Conservation (phyloP, 23 tunicate genomes). For the Diplosoma virens region DNA sequence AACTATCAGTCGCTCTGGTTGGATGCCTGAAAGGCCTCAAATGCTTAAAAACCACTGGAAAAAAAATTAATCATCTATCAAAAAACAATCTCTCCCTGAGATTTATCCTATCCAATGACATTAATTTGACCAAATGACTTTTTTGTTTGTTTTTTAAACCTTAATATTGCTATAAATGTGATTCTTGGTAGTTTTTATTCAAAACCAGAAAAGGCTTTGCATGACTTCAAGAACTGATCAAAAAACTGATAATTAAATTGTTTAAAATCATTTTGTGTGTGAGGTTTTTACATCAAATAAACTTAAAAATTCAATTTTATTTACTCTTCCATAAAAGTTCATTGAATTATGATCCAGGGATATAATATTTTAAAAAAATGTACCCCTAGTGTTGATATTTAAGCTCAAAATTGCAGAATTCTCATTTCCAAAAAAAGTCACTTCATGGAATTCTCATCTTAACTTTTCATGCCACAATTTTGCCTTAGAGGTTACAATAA, state of each 20-base stretch:
- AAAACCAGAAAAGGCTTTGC: neutral
- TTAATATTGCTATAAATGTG: constrained; percentile 3
- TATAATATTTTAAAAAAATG: too few species aligned
- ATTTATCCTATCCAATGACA: constrained; percentile 12
- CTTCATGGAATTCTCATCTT: too few species aligned
- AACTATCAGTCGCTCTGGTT: neutral
- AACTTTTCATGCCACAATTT: too few species aligned
- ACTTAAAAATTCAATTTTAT: too few species aligned
- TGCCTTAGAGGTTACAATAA: too few species aligned
- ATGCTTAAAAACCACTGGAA: constrained; percentile 1
- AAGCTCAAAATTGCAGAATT: too few species aligned
- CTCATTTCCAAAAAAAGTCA: too few species aligned
- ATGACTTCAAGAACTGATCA: neutral
- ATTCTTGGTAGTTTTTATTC: constrained; percentile 7
- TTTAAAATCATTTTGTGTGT: constrained; percentile 14
- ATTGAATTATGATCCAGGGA: too few species aligned
- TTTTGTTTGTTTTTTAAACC: neutral
- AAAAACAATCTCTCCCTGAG: constrained; percentile 2
- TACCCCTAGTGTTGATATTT: too few species aligned
- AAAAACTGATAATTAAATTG: neutral
- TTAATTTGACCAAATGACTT: constrained; percentile 8
- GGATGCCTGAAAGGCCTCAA: neutral
- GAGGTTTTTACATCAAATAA: too few species aligned
- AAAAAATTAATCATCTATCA: neutral
- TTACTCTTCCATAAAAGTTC: too few species aligned